Evolutionary conservation across 2,888 invertebrate species (phyloP), one percentile per base, ranked within the genome.

Genomic region (Heliothis peltigera): DNA sequence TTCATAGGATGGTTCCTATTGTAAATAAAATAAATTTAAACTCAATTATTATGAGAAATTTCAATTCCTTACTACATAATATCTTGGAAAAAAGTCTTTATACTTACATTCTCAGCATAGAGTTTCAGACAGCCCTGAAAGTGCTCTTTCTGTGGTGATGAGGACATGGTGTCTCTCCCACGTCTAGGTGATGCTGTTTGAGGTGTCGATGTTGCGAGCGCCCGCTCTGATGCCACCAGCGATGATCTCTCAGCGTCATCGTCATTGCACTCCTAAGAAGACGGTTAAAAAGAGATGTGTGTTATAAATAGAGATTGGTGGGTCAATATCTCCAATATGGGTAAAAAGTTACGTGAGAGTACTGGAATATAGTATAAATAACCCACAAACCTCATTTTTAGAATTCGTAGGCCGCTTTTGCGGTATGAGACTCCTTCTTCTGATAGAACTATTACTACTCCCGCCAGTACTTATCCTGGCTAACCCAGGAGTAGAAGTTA

Each of bases 121-220:
- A 98, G 95, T 83, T 97, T 97, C 51, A 97, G 95, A 84, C 98
- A 98, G 70, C 96, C 96, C 70, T 97, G 95, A 75, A 97, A 96
- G 75, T 97, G 97, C 77, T 97, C 97, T 86, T 96, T 96, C 58
- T 96, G 95, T 52, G 95, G 95, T 25, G 95, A 94, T 1, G 91
- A 91, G 1, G 92, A 86, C 85, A 95, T 89, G 15, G 91, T 89
- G 25, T 90, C 95, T 73, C 73, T 89, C 4, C 75, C 74, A 1
- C 80, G 72, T 4, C 86, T 60, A 0, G 82, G 86, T 1, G 91
- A 89, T 0, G 92, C 87, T 2, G 82, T 77, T 3, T 84, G 84
- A 0, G 95, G 94, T 0, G 94, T 94, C 0, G 93, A 92, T 0
- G 92, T 85, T 0, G 90, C 92, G 76, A 89, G 82, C 0, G 92